phyloP scores from a whole-genome alignment of 1,140 invertebrate genomes.

The Bombus sylvicola region DNA sequence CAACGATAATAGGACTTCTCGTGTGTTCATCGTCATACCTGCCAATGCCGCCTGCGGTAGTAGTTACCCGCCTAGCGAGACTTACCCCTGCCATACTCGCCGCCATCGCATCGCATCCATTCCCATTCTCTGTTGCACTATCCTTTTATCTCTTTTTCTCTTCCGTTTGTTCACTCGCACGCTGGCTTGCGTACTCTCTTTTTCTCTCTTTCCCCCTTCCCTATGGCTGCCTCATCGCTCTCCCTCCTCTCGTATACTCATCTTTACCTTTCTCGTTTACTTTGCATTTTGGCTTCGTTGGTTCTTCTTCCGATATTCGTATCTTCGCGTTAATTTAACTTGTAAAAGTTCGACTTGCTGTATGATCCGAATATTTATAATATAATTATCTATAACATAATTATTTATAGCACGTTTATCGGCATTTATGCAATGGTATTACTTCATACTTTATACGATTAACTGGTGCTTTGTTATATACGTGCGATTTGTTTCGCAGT shows the following conservation, averaged over 20 bases:
- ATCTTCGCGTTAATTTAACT: not conserved
- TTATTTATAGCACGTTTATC: not conserved
- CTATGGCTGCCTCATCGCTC: not conserved
- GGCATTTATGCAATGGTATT: not conserved
- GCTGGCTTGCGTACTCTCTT: not conserved
- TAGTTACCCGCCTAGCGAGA: constrained; percentile 39
- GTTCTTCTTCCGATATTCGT: not conserved
- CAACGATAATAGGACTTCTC: constrained; percentile 11
- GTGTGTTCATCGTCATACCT: constrained; percentile 54
- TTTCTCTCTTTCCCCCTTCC: not conserved
- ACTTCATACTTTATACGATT: not conserved
- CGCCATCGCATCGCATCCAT: constrained; percentile 42
- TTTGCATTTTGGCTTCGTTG: constrained; percentile 10
- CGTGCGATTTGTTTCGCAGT: too few species aligned
- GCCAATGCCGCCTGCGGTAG: constrained; percentile 38
- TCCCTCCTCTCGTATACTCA: not conserved
- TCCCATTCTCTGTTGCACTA: constrained; percentile 32
- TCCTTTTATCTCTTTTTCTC: not conserved
- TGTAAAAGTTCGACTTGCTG: too few species aligned
- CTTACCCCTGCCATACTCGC: constrained; percentile 48
- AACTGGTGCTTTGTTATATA: not conserved
- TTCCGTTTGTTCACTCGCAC: not conserved
- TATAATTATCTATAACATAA: too few species aligned
- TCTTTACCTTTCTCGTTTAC: constrained; percentile 46
- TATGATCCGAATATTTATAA: too few species aligned